phyloP scores from a whole-genome alignment of 2,888 invertebrate species.

The Caenorhabditis sp. region DNA sequence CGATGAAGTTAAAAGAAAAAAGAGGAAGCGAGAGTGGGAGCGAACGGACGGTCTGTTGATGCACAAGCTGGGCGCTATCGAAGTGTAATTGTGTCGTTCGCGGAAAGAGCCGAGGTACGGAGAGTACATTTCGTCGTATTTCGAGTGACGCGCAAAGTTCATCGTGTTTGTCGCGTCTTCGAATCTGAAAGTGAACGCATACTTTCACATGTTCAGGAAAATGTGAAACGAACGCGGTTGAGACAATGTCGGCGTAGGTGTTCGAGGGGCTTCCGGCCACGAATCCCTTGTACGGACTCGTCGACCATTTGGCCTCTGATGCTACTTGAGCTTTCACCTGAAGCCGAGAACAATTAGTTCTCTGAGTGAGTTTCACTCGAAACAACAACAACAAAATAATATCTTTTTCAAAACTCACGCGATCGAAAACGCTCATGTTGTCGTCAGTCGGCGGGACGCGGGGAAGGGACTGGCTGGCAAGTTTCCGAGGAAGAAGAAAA shows the following conservation, averaged over 20 bases:
- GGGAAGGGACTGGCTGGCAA: not conserved
- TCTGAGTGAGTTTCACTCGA: not conserved
- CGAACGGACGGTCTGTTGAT: constrained; percentile 55
- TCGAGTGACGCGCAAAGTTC: constrained; percentile 60
- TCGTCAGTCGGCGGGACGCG: constrained; percentile 8
- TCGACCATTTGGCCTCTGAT: constrained; percentile 56
- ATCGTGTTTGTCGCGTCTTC: constrained; percentile 54
- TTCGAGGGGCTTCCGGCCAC: constrained; percentile 57
- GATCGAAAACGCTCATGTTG: constrained; percentile 52
- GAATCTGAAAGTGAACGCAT: constrained; percentile 33
- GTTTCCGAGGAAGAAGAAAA: not conserved
- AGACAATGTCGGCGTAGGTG: constrained; percentile 66
- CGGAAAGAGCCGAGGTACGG: constrained; percentile 67
- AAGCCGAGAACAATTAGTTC: not conserved
- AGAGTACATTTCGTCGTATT: constrained; percentile 67
- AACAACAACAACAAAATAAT: constrained; percentile 8
- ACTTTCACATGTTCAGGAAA: not conserved
- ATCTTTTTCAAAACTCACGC: constrained; percentile 22
- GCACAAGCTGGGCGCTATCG: constrained; percentile 67
- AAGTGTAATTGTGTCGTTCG: constrained; percentile 63
- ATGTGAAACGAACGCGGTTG: constrained; percentile 57
- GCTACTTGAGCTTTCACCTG: constrained; percentile 57
- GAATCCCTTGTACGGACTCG: constrained; percentile 59
- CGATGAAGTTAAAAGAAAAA: no score
- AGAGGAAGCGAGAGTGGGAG: no score